Conservation (phyloP, 2,113 vertebrate genomes). For the Heliornis fulica region DNA sequence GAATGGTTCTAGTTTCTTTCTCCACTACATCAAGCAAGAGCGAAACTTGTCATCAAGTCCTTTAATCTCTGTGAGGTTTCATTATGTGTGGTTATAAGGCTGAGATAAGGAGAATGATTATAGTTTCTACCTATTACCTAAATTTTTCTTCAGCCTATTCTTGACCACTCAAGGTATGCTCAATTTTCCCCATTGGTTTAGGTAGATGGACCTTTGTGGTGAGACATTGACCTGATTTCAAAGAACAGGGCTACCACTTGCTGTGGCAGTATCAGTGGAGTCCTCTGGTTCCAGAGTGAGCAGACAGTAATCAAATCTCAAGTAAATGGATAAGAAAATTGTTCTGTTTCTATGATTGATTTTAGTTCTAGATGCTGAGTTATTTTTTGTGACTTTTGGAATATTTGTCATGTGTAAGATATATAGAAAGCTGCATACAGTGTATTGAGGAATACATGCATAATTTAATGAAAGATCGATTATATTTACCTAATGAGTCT, state of each 20-base stretch:
- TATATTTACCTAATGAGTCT: neutral
- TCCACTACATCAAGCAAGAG: neutral
- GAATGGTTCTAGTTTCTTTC: neutral
- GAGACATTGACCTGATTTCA: neutral
- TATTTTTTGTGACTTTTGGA: neutral
- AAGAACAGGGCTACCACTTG: neutral
- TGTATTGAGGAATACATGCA: too few relatives aligned
- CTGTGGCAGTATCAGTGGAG: neutral
- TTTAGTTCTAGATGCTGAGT: neutral
- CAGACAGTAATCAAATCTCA: neutral
- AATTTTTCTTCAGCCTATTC: neutral
- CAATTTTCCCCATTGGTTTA: neutral
- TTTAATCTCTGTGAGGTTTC: neutral
- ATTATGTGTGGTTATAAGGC: neutral
- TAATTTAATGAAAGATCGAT: too few relatives aligned
- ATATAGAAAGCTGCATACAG: neutral
- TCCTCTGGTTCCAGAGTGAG: neutral
- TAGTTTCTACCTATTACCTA: neutral
- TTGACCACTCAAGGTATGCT: neutral
- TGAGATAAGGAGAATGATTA: neutral
- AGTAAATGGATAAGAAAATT: neutral
- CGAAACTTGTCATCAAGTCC: neutral
- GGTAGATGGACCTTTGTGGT: neutral
- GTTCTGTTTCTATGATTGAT: neutral
- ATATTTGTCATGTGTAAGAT: neutral